Evolutionary conservation across 2,797 vertebrate species (phyloP).

Genomic region (Coccyzus lansbergi): DNA sequence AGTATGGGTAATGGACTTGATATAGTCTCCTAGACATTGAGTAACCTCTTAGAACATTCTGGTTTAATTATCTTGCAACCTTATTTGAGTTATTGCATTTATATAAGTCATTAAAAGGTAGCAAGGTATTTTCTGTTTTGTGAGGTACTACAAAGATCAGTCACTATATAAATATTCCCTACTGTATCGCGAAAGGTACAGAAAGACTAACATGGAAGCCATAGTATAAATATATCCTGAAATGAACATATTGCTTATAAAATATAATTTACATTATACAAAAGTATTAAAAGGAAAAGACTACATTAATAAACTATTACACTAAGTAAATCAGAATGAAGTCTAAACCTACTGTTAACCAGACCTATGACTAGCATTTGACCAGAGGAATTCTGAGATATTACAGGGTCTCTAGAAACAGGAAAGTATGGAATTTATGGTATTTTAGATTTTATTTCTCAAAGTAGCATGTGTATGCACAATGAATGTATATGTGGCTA

Average conservation of each 20-base stretch:
- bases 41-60: neutral
- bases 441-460: neutral
- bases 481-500: neutral
- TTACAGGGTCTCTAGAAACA: neutral
- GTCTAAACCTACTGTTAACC: neutral
- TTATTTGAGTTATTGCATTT: neutral
- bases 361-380: neutral
- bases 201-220: constrained; percentile 26
- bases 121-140: neutral
- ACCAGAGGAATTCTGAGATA: neutral
- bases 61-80: neutral
- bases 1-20: neutral
- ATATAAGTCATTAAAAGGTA: neutral
- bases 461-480: neutral
- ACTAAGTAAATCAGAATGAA: neutral
- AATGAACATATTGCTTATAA: neutral
- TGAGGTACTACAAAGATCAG: neutral
- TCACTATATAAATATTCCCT: neutral
- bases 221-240: neutral
- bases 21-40: neutral
- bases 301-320: neutral
- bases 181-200: neutral
- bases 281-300: neutral
- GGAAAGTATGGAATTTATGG: neutral
- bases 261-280: constrained; percentile 13